Base-by-base conservation (phyloP, 2,888 invertebrate species). In the Campaea margaritaria region DNA sequence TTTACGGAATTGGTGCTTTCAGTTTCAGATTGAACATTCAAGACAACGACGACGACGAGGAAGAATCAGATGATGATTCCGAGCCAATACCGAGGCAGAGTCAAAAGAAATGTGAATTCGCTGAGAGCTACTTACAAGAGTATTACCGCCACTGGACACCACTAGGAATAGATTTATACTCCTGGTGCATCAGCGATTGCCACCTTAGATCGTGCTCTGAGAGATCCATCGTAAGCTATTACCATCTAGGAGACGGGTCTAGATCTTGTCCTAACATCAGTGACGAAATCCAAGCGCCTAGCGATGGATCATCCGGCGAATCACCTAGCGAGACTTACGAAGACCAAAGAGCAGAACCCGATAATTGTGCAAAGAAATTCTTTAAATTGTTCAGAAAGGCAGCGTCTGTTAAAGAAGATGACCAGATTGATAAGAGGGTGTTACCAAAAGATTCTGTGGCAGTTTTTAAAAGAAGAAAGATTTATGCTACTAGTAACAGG, bases 401-500 rank as follows among this genome's bases (percentile, higher is more conserved):
- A 11, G 63, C 64, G 8, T 75, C 71, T 44, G 45, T 52, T 0
- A 63, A 67, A 39, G 68, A 71, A 50, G 47, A 67, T 28, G 59
- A 58, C 12, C 21, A 56, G 0, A n/a, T 38, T n/a, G 64, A 43
- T 5, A 78, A 58, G 52, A 76, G 87, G 44, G 15, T 80, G 0
- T 41, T 71, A 2, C 88, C 89, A 0, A 90, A 90, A 72, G 90
- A 91, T 72, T 90, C 91, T 0, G 55, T 87, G 0, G 86, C 85
- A 76, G 90, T 90, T 1, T 82, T 74, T 16, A 89, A 74, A 48
- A 82, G 68, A 47, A 76, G 90, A 59, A 83, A 79, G 64, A 52
- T 82, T 12, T 87, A 89, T 43, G 83, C 86, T 1, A 27, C 54
- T 0, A 82, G 79, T 44, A 76, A 78, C 16, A 87, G 79, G 56